phyloP scores from a whole-genome alignment of 2,888 invertebrate species.

The Sinodicranocentrus sp. region DNA sequence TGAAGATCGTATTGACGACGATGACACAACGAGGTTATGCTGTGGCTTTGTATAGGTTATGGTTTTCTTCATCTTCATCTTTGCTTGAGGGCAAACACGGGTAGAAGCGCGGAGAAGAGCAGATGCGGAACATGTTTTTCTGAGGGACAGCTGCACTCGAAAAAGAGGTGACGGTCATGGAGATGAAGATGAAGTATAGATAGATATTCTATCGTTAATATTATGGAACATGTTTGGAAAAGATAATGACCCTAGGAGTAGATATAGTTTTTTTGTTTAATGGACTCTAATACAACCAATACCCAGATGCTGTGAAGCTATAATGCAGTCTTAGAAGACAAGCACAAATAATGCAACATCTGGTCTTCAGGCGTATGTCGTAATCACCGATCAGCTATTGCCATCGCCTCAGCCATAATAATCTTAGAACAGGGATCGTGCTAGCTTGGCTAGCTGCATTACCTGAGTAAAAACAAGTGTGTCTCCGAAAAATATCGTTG shows the following conservation, averaged over 20 bases:
- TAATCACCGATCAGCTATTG: not conserved
- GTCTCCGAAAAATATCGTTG: constrained; percentile 20
- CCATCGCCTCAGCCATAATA: no score
- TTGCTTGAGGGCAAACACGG: constrained; percentile 59
- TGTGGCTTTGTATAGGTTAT: constrained; percentile 6
- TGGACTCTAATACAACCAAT: not conserved
- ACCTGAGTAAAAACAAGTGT: constrained; percentile 56
- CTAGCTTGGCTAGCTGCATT: constrained; percentile 10
- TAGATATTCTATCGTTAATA: no score
- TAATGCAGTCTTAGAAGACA: not conserved
- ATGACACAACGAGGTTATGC: constrained; percentile 45
- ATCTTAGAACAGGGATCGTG: no score
- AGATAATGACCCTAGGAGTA: constrained; percentile 38
- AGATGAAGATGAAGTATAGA: not conserved
- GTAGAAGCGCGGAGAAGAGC: constrained; percentile 44
- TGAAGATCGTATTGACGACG: not conserved
- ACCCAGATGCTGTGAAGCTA: not conserved
- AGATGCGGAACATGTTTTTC: constrained; percentile 30
- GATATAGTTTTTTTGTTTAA: no score
- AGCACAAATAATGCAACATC: constrained; percentile 21
- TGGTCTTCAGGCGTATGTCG: constrained; percentile 32
- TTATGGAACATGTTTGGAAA: constrained; percentile 5
- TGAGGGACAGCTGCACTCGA: constrained; percentile 29
- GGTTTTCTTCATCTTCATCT: constrained; percentile 22
- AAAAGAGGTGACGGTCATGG: constrained; percentile 29